These are phyloP conservation scores for Fragum fragum DNA, from an alignment of 2,888 invertebrate species.

Conservation along the genomic window DNA sequence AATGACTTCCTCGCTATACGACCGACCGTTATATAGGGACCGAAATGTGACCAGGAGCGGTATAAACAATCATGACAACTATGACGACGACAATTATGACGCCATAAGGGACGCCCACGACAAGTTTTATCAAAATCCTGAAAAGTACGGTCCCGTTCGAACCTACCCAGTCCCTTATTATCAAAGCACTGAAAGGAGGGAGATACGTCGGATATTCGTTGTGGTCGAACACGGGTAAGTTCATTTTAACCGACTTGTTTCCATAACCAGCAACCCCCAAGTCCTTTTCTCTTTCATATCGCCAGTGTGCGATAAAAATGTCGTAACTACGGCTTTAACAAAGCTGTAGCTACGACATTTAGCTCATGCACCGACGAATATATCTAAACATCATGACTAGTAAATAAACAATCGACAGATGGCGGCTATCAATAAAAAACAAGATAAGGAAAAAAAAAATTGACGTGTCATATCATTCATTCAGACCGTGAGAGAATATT, in stretches of 20 bases:
- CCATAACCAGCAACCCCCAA: too few species aligned
- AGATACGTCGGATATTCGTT: not conserved
- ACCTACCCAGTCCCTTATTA: not conserved
- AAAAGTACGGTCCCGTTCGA: conserved; percentile 22
- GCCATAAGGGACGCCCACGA: conserved; percentile 42
- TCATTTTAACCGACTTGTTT: too few species aligned
- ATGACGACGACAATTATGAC: conserved; percentile 38
- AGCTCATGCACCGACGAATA: too few species aligned
- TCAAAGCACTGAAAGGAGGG: not conserved
- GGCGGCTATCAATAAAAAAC: too few species aligned
- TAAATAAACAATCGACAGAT: too few species aligned
- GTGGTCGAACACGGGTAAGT: conserved; percentile 12
- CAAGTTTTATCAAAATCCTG: conserved; percentile 33
- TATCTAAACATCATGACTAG: too few species aligned
- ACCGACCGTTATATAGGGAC: conserved; percentile 6
- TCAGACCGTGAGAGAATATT: too few species aligned
- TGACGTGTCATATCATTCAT: too few species aligned
- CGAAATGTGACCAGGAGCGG: not conserved
- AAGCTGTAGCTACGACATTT: not conserved
- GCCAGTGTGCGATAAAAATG: too few species aligned
- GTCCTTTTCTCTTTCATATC: too few species aligned
- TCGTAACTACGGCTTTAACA: too few species aligned
- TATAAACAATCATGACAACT: not conserved
- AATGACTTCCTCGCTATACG: conserved; percentile 22
- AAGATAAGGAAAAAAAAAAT: too few species aligned